Evolutionary conservation across 2,797 vertebrate species (phyloP), one percentile per base, ranked within the genome.

Genomic region (Dryobates pubescens): DNA sequence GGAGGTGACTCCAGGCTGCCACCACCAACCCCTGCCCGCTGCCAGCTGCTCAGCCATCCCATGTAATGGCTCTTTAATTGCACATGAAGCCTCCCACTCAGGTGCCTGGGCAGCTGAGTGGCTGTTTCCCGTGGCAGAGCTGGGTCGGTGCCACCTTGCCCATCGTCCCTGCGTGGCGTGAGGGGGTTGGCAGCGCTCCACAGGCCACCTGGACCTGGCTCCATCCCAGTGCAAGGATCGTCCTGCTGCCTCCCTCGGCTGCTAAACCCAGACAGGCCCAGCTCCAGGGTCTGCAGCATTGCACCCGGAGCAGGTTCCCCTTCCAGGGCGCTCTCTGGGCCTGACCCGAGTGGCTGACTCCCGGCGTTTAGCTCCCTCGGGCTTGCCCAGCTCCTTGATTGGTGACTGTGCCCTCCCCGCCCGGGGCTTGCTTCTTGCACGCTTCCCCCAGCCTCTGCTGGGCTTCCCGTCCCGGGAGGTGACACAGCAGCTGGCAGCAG

Each of bases 21-120:
- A 32, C 32, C 82, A 32, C 54, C 3, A 1, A 57, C 63, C 64
- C 41, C 38, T 34, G 58, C 38, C 64, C 5, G 27, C 82, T 62
- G 22, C 20, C 1, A 0, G 13, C 61, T 51, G 49, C 49, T 41
- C 6, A 0, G 10, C 7, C 1, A 1, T 54, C 8, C 32, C 3
- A 1, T 58, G 22, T 3, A 1, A 6, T 20, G 4, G 6, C 51
- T 10, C 6, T 16, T 51, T 26, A 27, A 32, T 24, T 7, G 77
- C 74, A 13, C 0, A 0, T 13, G 18, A 3, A 3, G 26, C 26
- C 45, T 36, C 62, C 26, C 17, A 2, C 26, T 0, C 27, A 34
- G 4, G 4, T 15, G 6, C 23, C 62, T 24, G 80, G 30, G 38
- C 63, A 18, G 58, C 5, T 4, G 6, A 20, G n/a, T 26, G 86